phyloP scores from a whole-genome alignment of 1,140 invertebrate genomes.

The Conus betulinus region DNA sequence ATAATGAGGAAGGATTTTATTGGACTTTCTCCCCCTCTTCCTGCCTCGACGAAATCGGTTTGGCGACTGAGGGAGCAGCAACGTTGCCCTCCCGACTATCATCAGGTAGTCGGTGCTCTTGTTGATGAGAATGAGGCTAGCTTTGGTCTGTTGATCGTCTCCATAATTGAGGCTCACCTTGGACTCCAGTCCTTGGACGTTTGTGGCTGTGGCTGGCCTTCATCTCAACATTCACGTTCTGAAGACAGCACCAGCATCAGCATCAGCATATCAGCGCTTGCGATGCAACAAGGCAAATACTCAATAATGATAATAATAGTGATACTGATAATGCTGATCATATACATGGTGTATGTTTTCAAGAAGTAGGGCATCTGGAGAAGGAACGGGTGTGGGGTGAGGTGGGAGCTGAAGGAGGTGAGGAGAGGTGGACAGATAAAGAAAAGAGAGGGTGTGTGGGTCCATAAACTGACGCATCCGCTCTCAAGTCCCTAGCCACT shows the following conservation, averaged over 20 bases:
- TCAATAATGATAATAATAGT: too few species aligned
- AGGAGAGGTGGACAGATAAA: too few species aligned
- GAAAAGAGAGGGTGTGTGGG: too few species aligned
- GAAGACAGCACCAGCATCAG: background rate
- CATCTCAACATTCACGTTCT: background rate
- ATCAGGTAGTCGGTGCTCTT: background rate
- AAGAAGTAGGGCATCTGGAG: too few species aligned
- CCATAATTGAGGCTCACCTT: background rate
- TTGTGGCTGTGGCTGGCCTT: conserved; percentile 9
- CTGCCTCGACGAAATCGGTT: background rate
- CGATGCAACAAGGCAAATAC: too few species aligned
- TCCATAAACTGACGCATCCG: too few species aligned
- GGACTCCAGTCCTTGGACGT: background rate
- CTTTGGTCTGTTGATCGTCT: background rate
- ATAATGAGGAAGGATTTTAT: background rate
- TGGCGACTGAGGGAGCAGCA: background rate
- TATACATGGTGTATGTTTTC: too few species aligned
- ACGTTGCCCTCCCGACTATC: background rate
- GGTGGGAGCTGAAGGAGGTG: too few species aligned
- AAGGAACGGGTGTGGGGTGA: too few species aligned
- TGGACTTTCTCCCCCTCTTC: background rate
- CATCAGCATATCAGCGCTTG: too few species aligned
- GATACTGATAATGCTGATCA: too few species aligned
- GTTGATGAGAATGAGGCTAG: background rate
- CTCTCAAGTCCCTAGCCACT: too few species aligned